Evolutionary conservation across 1,140 invertebrate species (phyloP).

Genomic region (Diorhabda sublineata): DNA sequence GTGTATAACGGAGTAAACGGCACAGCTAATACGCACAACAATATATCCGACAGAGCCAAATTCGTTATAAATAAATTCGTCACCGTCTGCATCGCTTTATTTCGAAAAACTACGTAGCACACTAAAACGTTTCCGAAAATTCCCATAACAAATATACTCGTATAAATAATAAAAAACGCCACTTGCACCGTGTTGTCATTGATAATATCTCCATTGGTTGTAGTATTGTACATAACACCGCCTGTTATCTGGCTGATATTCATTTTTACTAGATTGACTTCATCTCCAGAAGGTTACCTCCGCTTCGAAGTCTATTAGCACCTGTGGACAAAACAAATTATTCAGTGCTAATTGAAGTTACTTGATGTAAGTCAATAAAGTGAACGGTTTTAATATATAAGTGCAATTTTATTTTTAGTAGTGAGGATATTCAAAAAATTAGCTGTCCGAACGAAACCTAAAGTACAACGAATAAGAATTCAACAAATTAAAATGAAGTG

Average conservation of each 20-base stretch:
- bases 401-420: too few species aligned
- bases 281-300: too few species aligned
- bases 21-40: conserved; percentile 90
- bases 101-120: conserved; percentile 85
- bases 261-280: too few species aligned
- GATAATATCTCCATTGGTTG: conserved; percentile 51
- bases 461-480: too few species aligned
- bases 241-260: background rate
- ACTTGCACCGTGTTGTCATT: conserved; percentile 65
- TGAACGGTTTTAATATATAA: too few species aligned
- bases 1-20: conserved; percentile 92
- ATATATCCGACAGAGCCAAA: conserved; percentile 88
- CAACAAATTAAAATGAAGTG: too few species aligned
- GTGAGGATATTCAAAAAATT: too few species aligned
- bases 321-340: too few species aligned
- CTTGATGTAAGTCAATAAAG: too few species aligned
- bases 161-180: conserved; percentile 79
- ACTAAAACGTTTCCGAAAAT: conserved; percentile 91
- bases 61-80: conserved; percentile 98
- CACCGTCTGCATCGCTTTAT: conserved; percentile 94
- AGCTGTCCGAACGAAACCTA: too few species aligned
- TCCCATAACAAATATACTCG: conserved; percentile 81
- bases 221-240: conserved; percentile 18
- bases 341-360: too few species aligned
- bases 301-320: too few species aligned